Conservation (phyloP, 1,140 invertebrate genomes). For the Psix sp. region DNA sequence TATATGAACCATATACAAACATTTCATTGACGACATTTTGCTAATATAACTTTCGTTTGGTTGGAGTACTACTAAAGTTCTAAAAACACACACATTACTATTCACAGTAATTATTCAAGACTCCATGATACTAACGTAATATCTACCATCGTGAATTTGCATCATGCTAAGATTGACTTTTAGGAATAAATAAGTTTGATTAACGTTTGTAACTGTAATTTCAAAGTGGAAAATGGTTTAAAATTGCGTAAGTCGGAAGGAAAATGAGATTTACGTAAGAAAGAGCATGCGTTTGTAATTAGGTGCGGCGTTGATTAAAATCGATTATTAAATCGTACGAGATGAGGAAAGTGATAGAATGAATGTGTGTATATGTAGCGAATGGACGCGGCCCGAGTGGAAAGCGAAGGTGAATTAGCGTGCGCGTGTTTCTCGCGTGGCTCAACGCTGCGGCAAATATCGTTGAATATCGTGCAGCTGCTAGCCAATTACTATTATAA, state of each 20-base stretch:
- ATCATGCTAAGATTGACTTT: no score
- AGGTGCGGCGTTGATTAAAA: slow-evolving; percentile 11
- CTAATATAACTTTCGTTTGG: no score
- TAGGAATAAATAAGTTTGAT: no score
- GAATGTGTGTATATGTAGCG: slow-evolving; percentile 1
- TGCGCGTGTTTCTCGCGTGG: slow-evolving; percentile 23
- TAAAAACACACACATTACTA: no score
- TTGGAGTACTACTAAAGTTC: no score
- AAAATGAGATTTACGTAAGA: slow-evolving; percentile 15
- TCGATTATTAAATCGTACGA: slow-evolving; percentile 39
- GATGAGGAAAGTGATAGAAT: slow-evolving; percentile 49
- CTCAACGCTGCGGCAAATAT: slow-evolving; percentile 29
- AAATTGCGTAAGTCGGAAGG: slow-evolving; percentile 5
- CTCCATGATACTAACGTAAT: no score
- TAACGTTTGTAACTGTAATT: no score
- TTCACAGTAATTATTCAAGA: no score
- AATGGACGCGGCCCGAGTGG: slow-evolving; percentile 14
- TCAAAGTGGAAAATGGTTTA: no score
- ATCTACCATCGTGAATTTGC: no score
- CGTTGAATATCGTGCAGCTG: slow-evolving; percentile 52
- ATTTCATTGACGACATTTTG: no score
- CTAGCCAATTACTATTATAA: slow-evolving; percentile 53
- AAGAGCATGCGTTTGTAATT: slow-evolving; percentile 22
- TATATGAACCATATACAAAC: no score
- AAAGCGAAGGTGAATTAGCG: slow-evolving; percentile 55